Base-by-base conservation (phyloP, 2,113 vertebrate genomes). In the Semicossyphus pulcher region DNA sequence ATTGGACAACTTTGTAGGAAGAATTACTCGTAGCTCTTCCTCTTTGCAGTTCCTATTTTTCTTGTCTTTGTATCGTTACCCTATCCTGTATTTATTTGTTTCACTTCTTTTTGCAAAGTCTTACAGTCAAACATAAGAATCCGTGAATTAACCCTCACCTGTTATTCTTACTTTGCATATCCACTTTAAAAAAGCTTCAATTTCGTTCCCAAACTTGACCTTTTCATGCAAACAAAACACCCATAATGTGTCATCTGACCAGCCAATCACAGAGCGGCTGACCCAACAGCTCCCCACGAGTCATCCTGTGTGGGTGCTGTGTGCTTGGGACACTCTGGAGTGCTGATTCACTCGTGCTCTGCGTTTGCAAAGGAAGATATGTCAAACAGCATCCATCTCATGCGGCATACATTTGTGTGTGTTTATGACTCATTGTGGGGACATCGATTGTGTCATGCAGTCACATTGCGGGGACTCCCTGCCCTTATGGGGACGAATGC, bases 301-400 rank as follows among this genome's bases (percentile, higher is more conserved):
- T 67, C 63, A 72, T 5, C 10, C 18, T 41, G 10, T 10, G 71
- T 2, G 56, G 9, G 41, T 59, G 34, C 41, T 28, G 45, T 34
- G 20, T 29, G 45, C 21, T 3, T 9, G 39, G 12, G 31, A 21
- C 23, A 18, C 26, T 41, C 5, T 36, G 61, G 2, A 14, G 20
- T 44, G 44, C 44, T 61, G 34, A 64, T 23, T 32, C 47, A 58
- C 53, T 72, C n/a, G 2, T 11, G 21, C 51, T 45, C 62, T 67
- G 36, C 56, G 61, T 81, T 77, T 62, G 74, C 57, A 1, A 42
- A 23, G 44, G 51, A 16, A 2, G 11, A 44, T 16, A 25, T 51
- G 10, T 47, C 39, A 23, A 59, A 61, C 58, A 36, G 42, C 57
- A 59, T n/a, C 25, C 45, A 68, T 72, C 62, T 10, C n/a, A n/a